These are phyloP conservation scores for Octomys mimax DNA, from an alignment of 2,797 vertebrate genomes.

Conservation along the genomic window DNA sequence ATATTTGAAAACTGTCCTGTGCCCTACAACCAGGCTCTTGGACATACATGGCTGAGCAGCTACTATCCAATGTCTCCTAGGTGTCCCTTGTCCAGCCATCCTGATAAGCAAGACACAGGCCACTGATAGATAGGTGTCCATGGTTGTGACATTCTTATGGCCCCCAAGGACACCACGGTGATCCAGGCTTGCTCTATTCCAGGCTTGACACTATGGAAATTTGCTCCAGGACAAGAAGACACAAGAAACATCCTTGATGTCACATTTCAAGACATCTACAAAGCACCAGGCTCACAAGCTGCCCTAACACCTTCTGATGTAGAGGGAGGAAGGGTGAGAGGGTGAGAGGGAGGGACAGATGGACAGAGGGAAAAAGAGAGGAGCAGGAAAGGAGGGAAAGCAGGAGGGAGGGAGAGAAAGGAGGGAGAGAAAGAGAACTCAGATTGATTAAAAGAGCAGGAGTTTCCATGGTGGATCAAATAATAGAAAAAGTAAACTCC, in stretches of 20 bases:
- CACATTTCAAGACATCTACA: not conserved
- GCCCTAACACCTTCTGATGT: not conserved
- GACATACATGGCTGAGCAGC: not conserved
- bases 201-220: not conserved
- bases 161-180: not conserved
- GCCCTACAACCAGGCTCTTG: fast-evolving
- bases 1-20: not conserved
- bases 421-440: not conserved
- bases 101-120: not conserved
- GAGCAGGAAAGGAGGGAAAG: too few species aligned
- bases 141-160: not conserved
- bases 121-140: not conserved
- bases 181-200: not conserved
- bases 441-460: not conserved
- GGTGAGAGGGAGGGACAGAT: fast-evolving
- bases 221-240: not conserved
- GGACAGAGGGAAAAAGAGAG: not conserved
- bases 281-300: not conserved
- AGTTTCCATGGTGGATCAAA: not conserved
- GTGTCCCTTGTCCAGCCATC: not conserved
- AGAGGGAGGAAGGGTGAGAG: fast-evolving
- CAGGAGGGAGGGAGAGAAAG: too few species aligned
- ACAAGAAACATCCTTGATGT: not conserved
- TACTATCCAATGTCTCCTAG: not conserved
- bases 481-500: not conserved